Percentiles rank a stretch among this genome's conserved stretches.
Conservation (phyloP, 2,113 vertebrate genomes). For the Oryzias celebensis region DNA sequence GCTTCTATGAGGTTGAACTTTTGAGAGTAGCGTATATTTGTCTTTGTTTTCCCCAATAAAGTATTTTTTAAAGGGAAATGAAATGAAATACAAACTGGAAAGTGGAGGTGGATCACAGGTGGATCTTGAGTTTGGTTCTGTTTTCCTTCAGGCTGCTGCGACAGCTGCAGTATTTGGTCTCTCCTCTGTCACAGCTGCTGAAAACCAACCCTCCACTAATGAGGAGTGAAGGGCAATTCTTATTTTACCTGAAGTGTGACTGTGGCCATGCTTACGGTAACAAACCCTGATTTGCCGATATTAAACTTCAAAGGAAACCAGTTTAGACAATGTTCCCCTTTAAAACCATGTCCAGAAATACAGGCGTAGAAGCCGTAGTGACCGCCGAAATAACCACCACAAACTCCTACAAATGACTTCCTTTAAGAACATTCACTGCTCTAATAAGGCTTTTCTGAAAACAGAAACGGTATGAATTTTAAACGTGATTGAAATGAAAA, state of each 20-base stretch:
- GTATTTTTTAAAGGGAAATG: too few species aligned
- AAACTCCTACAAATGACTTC: background rate
- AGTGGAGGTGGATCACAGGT: too few species aligned
- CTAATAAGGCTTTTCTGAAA: too few species aligned
- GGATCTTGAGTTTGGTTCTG: too few species aligned
- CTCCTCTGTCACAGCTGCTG: background rate
- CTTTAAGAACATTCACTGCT: background rate
- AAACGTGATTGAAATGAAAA: too few species aligned
- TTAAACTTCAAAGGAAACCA: conserved; percentile 3
- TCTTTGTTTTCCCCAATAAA: too few species aligned
- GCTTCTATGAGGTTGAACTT: too few species aligned
- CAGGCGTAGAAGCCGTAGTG: background rate
- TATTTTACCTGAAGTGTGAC: background rate
- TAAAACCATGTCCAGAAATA: background rate
- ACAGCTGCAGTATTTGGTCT: too few species aligned
- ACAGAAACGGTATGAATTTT: too few species aligned
- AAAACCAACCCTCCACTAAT: conserved; percentile 2
- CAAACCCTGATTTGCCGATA: conserved; percentile 16
- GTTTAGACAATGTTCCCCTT: conserved; percentile 10
- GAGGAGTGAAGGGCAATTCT: background rate
- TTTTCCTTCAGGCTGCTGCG: too few species aligned
- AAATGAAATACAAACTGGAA: too few species aligned
- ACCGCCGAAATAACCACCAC: background rate
- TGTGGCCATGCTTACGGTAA: conserved; percentile 3
- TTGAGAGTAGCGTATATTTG: too few species aligned